Percentiles rank a stretch among this genome's conserved stretches.
These are phyloP conservation scores for Trissolcus brochymenae DNA, from an alignment of 2,888 invertebrate genomes.

Conservation along the genomic window DNA sequence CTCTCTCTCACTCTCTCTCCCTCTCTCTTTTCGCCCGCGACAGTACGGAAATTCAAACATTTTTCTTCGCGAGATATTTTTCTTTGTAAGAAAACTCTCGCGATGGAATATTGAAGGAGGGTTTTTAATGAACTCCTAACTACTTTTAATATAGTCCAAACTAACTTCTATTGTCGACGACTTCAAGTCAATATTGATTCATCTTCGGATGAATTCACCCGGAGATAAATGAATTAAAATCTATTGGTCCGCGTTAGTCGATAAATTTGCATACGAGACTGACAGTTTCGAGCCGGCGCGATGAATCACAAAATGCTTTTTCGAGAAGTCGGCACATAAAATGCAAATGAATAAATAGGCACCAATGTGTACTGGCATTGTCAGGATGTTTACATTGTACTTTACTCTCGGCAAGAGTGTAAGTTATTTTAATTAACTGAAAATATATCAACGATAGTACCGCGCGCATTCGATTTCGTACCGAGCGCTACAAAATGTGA, in stretches of 20 bases:
- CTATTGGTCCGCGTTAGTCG: constrained; percentile 43
- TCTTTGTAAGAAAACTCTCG: constrained; percentile 42
- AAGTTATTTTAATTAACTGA: constrained; percentile 53
- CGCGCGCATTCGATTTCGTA: constrained; percentile 26
- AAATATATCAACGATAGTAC: constrained; percentile 45
- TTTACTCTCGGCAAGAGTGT: constrained; percentile 23
- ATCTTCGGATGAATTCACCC: constrained; percentile 52
- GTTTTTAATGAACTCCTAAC: constrained; percentile 53
- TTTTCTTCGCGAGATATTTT: constrained; percentile 48
- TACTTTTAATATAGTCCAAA: constrained; percentile 56
- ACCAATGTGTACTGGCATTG: constrained; percentile 26
- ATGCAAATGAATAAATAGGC: constrained; percentile 44
- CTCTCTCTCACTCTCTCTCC: too few relatives aligned
- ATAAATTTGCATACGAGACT: constrained; percentile 57
- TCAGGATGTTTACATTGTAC: constrained; percentile 42
- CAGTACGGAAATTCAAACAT: constrained; percentile 48
- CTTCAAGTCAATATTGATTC: constrained; percentile 57
- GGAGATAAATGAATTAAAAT: constrained; percentile 58
- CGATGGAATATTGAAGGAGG: constrained; percentile 47
- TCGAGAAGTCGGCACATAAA: constrained; percentile 40
- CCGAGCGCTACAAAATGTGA: constrained; percentile 26
- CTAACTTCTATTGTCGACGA: constrained; percentile 51
- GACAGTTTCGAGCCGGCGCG: constrained; percentile 33
- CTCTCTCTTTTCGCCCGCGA: constrained; percentile 7
- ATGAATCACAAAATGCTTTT: constrained; percentile 50